Conservation (phyloP, 2,797 vertebrate genomes). For the Typhlichthys eigenmanni region DNA sequence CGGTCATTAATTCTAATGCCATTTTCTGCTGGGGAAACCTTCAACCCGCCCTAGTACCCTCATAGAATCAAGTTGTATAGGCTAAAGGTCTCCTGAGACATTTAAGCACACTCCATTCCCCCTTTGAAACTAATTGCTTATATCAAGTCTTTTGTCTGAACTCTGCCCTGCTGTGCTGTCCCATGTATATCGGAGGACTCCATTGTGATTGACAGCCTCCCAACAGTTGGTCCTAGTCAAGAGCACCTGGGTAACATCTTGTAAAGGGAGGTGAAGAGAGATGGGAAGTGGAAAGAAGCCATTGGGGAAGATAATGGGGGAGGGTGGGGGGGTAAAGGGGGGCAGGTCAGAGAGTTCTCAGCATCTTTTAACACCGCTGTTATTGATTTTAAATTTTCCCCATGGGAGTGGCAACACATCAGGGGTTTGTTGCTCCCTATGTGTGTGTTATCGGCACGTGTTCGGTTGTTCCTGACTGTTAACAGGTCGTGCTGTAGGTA, state of each 20-base stretch:
- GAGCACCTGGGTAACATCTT: conserved; percentile 34
- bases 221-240: conserved; percentile 69
- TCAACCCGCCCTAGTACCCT: conserved; percentile 46
- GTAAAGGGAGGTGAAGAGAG: conserved; percentile 19
- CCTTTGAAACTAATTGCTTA: conserved; percentile 52
- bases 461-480: conserved; percentile 13
- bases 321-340: conserved; percentile 61
- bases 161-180: conserved; percentile 54
- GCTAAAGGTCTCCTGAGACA: neutral
- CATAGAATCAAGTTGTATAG: too few species aligned
- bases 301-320: conserved; percentile 69
- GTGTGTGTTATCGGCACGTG: conserved; percentile 33
- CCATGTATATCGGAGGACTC: conserved; percentile 19
- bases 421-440: conserved; percentile 55
- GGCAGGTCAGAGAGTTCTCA: conserved; percentile 72
- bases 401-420: conserved; percentile 60
- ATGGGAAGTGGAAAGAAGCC: conserved; percentile 49
- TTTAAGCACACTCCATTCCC: neutral
- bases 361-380: conserved; percentile 72
- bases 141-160: conserved; percentile 62
- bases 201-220: conserved; percentile 50
- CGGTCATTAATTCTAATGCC: conserved; percentile 83
- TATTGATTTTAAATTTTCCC: conserved; percentile 77
- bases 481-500: too few species aligned
- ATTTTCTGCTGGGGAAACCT: conserved; percentile 75